Base-by-base conservation (phyloP, 1,140 invertebrate species). In the Octopus bimaculoides region DNA sequence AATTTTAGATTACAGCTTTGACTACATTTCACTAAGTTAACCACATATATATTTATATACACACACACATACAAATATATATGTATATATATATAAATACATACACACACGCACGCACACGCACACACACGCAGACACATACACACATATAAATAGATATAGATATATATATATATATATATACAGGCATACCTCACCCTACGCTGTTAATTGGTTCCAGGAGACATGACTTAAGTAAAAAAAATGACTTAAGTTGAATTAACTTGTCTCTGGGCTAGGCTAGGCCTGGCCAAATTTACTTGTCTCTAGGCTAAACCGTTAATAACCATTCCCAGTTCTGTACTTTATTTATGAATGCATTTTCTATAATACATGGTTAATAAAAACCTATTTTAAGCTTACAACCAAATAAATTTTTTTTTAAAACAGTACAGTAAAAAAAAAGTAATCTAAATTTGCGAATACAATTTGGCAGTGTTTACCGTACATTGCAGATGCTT, bases 11-110 rank as follows among this genome's bases (percentile, higher is more conserved):
- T 41, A 41, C 26, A 41, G 26, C 26, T 41, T 41, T 41, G 26
- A 41, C 26, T 41, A 3, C 26, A 41, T 41, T 41, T 41, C 26
- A 41, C 26, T 41, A 41, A 41, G 26, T 41, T 3, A 41, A 41
- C 26, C 26, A 54, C 54, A 79, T 53, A 52, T 54, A 74, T 69
- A 52, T 52, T 17, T 69, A 41, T 53, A 66, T 66, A 74, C 52
- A 74, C n/a, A 79, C 7, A 74, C 17, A 52, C 6, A 74, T 0
- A 75, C 17, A 79, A 6, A 79, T 52, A 74, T n/a, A 74, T 9
- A 74, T 56, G 41, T 54, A 78, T 17, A 17, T 17, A 56, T 20
- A 78, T n/a, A 79, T 10, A 79, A 52, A 79, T 20, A 71, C 53
- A 78, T 55, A 61, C 5, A 66, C 54, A 78, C 55, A 78, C 56